These are phyloP conservation scores for Hippocampus mohnikei DNA, from an alignment of 2,113 vertebrate genomes.

Conservation along the genomic window DNA sequence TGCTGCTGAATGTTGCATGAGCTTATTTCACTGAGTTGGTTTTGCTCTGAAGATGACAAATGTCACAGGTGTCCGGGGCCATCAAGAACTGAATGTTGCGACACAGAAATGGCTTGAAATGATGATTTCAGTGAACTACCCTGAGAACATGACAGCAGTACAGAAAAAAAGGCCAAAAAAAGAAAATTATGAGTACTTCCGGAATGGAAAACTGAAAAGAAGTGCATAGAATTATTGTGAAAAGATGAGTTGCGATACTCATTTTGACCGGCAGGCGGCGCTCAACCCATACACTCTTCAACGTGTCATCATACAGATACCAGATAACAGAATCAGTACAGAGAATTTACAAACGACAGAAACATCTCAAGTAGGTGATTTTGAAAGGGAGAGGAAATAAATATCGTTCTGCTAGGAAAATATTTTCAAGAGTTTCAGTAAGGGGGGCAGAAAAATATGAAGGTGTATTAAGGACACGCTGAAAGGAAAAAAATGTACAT, in stretches of 20 bases:
- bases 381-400: background rate
- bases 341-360: background rate
- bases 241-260: slow-evolving; percentile 2
- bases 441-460: slow-evolving; percentile 6
- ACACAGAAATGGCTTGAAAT: slow-evolving; percentile 21
- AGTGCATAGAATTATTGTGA: slow-evolving; percentile 20
- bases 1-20: slow-evolving; percentile 10
- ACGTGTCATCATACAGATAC: slow-evolving; percentile 7
- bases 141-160: slow-evolving; percentile 53
- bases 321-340: background rate
- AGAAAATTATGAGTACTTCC: background rate
- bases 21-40: slow-evolving; percentile 35
- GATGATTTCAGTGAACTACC: slow-evolving; percentile 33
- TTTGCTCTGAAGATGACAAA: slow-evolving; percentile 48
- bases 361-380: slow-evolving; percentile 8
- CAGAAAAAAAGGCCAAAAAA: background rate
- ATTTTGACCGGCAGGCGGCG: slow-evolving; percentile 44
- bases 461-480: background rate
- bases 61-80: slow-evolving; percentile 6
- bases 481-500: background rate
- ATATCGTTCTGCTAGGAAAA: slow-evolving; percentile 9
- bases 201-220: slow-evolving; percentile 6
- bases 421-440: slow-evolving; percentile 15
- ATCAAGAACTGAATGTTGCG: slow-evolving; percentile 28
- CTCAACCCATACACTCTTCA: slow-evolving; percentile 17